Conservation (phyloP, 2,888 invertebrate species). For the Drosophila nigricruria region DNA sequence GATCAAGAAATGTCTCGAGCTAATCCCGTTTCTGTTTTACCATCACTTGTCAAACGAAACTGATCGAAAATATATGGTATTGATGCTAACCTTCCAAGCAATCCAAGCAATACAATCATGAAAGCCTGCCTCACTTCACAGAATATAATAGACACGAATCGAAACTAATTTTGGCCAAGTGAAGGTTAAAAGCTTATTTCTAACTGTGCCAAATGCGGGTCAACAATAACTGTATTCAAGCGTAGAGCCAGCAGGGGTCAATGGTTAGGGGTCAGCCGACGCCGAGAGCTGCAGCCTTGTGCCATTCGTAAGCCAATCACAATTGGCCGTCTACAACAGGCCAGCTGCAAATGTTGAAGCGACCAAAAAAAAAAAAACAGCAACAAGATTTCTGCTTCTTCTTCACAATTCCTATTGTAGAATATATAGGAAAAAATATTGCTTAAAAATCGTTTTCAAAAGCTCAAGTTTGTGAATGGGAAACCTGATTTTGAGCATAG, state of each 20-base stretch:
- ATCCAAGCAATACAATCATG: not conserved
- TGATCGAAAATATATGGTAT: not conserved
- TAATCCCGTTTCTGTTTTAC: too few relatives aligned
- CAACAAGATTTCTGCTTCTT: not conserved
- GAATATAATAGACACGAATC: not conserved
- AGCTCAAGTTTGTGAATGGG: not conserved
- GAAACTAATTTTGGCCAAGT: not conserved
- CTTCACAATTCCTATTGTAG: not conserved
- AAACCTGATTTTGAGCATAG: constrained; percentile 3
- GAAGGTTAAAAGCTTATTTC: constrained; percentile 6
- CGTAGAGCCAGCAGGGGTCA: not conserved
- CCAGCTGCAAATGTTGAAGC: constrained; percentile 6
- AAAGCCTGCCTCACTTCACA: not conserved
- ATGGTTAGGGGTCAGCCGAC: not conserved
- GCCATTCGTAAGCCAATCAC: constrained; percentile 1
- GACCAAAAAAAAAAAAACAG: not conserved
- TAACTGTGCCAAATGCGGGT: constrained; percentile 4
- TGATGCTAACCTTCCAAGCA: not conserved
- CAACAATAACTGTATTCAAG: constrained; percentile 7
- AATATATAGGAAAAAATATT: not conserved
- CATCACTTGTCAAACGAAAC: not conserved
- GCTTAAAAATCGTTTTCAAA: not conserved
- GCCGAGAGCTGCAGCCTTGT: constrained; percentile 14
- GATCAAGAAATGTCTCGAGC: too few relatives aligned
- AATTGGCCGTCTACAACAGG: too few relatives aligned